phyloP scores from a whole-genome alignment of 2,797 vertebrate species.

The Anabas testudineus region DNA sequence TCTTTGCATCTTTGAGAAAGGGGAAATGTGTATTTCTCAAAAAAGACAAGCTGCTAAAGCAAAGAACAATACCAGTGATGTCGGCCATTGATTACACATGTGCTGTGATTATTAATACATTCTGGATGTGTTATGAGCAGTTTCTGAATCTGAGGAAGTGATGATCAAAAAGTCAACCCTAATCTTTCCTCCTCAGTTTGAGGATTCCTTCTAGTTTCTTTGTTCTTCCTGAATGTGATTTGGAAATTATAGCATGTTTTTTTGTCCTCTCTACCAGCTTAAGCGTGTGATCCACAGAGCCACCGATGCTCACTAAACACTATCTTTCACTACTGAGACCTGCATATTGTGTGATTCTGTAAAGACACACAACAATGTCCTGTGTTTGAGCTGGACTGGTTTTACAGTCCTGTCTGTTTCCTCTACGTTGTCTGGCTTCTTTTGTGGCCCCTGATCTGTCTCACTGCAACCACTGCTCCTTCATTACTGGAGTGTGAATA shows the following conservation, averaged over 20 bases:
- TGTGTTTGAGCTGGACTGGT: conserved; percentile 46
- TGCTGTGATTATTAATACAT: no score
- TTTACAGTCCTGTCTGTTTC: conserved; percentile 53
- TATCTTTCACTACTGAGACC: conserved; percentile 5
- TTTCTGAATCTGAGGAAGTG: no score
- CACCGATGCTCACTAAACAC: conserved; percentile 14
- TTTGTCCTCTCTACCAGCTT: not conserved
- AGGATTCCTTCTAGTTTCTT: no score
- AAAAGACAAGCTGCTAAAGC: no score
- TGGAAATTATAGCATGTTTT: not conserved
- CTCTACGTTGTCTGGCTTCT: conserved; percentile 33
- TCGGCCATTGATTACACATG: not conserved
- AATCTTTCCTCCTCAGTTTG: no score
- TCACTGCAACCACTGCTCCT: conserved; percentile 19
- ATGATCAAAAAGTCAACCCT: no score
- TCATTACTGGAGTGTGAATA: conserved; percentile 28
- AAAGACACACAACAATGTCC: conserved; percentile 35
- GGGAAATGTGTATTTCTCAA: not conserved
- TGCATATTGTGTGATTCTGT: conserved; percentile 31
- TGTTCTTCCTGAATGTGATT: no score
- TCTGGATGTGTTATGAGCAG: no score
- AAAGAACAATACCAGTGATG: no score
- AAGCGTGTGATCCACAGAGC: conserved; percentile 11
- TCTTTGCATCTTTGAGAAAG: no score
- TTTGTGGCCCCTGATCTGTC: conserved; percentile 44